Base-by-base conservation (phyloP, 1,140 invertebrate genomes). In the Sitodiplosis mosellana region DNA sequence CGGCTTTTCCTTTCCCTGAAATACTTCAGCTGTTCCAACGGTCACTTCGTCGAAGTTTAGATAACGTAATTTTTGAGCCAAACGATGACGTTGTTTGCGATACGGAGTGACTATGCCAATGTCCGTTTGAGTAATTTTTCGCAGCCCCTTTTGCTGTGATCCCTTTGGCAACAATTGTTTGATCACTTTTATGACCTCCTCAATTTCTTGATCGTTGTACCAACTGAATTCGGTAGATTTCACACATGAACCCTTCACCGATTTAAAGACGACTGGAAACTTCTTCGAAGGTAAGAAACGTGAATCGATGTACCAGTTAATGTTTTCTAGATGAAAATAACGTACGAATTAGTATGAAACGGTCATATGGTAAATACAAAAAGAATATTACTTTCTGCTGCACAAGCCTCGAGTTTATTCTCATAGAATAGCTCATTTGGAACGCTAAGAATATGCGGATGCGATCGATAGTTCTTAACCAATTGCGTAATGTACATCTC, bases 81-180 rank as follows among this genome's bases (percentile, higher is more conserved):
- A 10, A 5, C 3, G 27, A 27, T 5, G 3, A 5, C 27, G 3
- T 27, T 27, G 27, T 10, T 27, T 27, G 27, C 27, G 27, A 27
- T 27, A 27, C 10, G 27, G 88, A 4, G 86, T 81, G 45, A 93
- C 79, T 19, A 93, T 72, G 0, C 87, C 87, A 47, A 92, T 84
- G 51, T 90, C 76, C 21, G 70, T 61, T 40, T 68, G 59, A 2
- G 46, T 44, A 10, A 87, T 62, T 18, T 62, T 55, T 7, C 69
- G 49, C 10, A 64, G 59, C n/a, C 54, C 53, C 12, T 71, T 53
- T 10, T 27, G 3, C 1, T 40, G 4, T 14, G 17, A 40, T 4
- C 71, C 61, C 45, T 65, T 59, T 34, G 60, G 52, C 1, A 75
- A 61, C 53, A 79, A 80, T 19, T 66, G 52, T 46, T 73, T 53